Evolutionary conservation across 2,113 vertebrate genomes (phyloP).

Genomic region (Dromiciops gliroides): DNA sequence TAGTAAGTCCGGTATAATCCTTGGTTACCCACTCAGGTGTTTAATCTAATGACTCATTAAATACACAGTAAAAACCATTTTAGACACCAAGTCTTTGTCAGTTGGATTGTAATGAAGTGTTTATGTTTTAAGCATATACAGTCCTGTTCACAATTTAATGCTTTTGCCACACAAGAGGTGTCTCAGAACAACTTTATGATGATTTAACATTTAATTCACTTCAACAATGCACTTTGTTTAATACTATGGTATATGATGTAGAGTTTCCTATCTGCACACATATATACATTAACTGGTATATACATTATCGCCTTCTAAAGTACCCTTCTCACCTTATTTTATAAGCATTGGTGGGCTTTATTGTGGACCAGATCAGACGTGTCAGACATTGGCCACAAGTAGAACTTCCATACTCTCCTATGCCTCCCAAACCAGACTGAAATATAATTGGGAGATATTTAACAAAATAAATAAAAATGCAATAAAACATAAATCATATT

Average conservation of each 20-base stretch:
- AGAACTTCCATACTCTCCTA: neutral
- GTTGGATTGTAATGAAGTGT: conserved; percentile 21
- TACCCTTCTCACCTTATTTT: neutral
- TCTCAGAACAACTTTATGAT: conserved; percentile 1
- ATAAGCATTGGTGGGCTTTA: neutral
- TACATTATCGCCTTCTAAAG: neutral
- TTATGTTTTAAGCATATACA: conserved; percentile 32
- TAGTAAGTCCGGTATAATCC: conserved; percentile 16
- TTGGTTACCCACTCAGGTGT: conserved; percentile 44
- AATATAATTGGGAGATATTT: neutral
- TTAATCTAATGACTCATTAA: conserved; percentile 49
- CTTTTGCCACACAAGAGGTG: conserved; percentile 8
- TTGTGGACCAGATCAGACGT: neutral
- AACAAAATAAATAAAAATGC: neutral
- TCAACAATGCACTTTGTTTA: neutral
- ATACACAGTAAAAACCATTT: conserved; percentile 33
- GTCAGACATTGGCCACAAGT: neutral
- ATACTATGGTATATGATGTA: neutral
- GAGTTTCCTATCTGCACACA: neutral
- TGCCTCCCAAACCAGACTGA: neutral
- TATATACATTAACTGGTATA: neutral
- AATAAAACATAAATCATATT: neutral
- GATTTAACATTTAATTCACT: neutral
- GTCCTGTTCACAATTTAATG: neutral
- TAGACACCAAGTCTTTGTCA: conserved; percentile 20